Base-by-base conservation (phyloP, 2,797 vertebrate species). In the Lacerta agilis region DNA sequence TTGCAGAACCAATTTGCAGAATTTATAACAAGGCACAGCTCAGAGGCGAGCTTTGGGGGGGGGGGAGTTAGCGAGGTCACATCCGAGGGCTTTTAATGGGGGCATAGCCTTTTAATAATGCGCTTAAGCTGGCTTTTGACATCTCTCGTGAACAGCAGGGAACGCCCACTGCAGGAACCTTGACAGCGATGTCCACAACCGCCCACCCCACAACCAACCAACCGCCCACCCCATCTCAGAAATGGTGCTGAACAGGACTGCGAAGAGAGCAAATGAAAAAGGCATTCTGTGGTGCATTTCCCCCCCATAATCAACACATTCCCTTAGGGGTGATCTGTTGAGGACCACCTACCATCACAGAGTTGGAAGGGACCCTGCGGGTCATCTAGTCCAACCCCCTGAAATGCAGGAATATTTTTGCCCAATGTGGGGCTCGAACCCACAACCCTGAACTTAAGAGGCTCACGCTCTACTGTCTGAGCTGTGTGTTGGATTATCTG, bases 21-120 rank as follows among this genome's bases (percentile, higher is more conserved):
- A 90, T 2, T 73, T 29, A 91, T 0, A 0, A 61, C 4, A 81
- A 88, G 86, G 58, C 88, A 75, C 4, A 71, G 1, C 89, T 69
- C 1, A 0, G 67, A 49, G 41, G 41, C 80, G 87, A 87, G 71
- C 90, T 89, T 85, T 86, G 71, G 88, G 75, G 67, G 87, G 1
- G 61, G 61, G 27, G 20, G 61, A 13, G 49, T 64, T 8, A 1
- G 23, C 5, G 11, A 33, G 83, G 25, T 23, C 18, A 76, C 10
- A 10, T 9, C 43, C 13, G 18, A 23, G 36, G 49, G 84, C 84
- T 41, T 83, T 90, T 86, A 90, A 73, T 85, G 23, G 45, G 75
- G 86, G 89, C 5, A 92, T 83, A 85, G 89, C 61, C 25, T 81
- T 66, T 81, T 64, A 27, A 86, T 9, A 17, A 88, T 72, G 92